phyloP scores from a whole-genome alignment of 2,113 vertebrate species.

The Vulpes ferrilata region DNA sequence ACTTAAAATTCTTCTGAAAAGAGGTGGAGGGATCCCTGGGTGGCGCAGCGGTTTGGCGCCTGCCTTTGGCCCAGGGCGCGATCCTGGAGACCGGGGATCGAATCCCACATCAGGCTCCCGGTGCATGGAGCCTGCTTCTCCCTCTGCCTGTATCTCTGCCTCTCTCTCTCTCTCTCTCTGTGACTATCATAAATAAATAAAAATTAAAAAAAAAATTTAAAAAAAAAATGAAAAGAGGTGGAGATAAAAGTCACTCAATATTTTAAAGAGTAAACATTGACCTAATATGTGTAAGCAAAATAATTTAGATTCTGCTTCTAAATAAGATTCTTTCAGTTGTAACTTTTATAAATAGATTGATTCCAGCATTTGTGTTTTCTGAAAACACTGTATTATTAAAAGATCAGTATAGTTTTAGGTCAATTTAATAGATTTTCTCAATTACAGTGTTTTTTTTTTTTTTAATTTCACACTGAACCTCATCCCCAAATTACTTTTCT shows the following conservation, averaged over 20 bases:
- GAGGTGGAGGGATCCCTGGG: no score
- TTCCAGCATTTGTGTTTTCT: not conserved
- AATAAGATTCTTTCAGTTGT: not conserved
- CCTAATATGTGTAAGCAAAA: not conserved
- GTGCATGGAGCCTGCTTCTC: no score
- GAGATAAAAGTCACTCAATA: not conserved
- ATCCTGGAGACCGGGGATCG: no score
- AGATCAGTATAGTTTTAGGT: not conserved
- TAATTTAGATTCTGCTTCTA: not conserved
- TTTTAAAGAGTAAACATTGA: conserved; percentile 23
- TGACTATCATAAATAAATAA: no score
- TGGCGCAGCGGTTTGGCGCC: no score
- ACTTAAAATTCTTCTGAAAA: conserved; percentile 39
- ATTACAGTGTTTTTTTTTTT: not conserved
- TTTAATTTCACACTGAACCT: not conserved
- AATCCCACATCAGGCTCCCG: no score
- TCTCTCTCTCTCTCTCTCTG: no score
- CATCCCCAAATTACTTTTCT: not conserved
- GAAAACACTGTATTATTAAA: not conserved
- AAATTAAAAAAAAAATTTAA: no score
- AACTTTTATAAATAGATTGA: conserved; percentile 15
- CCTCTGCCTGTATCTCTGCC: no score
- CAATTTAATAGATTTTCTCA: not conserved
- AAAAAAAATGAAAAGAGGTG: not conserved
- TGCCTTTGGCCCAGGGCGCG: no score